phyloP scores from a whole-genome alignment of 2,797 vertebrate species.

The Sebastes vulpes region DNA sequence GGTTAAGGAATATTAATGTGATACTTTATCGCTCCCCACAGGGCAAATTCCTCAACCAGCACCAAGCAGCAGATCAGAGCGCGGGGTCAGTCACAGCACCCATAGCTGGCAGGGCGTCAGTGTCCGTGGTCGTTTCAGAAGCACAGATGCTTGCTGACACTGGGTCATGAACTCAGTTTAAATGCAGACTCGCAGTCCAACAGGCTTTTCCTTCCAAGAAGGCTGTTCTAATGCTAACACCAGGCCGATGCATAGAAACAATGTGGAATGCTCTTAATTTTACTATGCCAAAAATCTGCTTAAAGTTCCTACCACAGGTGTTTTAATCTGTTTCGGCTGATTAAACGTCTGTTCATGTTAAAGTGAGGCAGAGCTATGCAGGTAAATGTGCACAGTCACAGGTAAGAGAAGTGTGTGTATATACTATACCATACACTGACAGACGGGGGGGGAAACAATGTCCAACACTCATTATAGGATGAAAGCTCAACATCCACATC shows the following conservation, averaged over 20 bases:
- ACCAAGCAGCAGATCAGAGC: background rate
- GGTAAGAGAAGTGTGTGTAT: background rate
- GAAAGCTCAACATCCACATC: no score
- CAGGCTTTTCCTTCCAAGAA: background rate
- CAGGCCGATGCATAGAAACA: background rate
- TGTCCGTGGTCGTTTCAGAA: background rate
- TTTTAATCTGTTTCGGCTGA: background rate
- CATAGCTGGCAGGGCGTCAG: background rate
- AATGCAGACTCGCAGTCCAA: background rate
- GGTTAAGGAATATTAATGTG: background rate
- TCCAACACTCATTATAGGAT: background rate
- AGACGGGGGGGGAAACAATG: background rate
- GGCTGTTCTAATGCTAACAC: background rate
- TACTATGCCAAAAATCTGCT: background rate
- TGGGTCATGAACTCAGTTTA: background rate
- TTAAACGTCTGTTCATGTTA: background rate
- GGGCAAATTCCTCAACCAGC: background rate
- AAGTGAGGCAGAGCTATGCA: background rate
- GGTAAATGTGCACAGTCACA: background rate
- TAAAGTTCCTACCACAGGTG: background rate
- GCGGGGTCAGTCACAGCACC: background rate
- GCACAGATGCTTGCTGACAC: background rate
- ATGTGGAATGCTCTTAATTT: background rate
- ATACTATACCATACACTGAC: background rate
- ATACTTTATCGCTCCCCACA: background rate